These are phyloP conservation scores for Acheta domesticus DNA, from an alignment of 2,888 invertebrate species.

Conservation along the genomic window DNA sequence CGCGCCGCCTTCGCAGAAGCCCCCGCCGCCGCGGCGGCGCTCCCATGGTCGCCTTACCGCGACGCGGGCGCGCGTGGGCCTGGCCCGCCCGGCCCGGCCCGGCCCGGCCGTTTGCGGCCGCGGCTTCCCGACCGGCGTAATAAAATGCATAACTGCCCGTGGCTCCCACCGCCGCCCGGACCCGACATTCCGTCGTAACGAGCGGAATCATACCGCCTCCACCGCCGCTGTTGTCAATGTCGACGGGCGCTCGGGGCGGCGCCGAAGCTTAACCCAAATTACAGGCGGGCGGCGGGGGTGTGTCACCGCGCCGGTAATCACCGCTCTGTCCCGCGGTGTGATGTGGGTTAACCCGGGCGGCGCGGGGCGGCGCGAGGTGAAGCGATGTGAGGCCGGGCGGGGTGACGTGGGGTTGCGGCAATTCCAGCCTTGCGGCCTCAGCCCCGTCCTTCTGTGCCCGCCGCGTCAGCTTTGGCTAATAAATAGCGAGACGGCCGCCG, in stretches of 20 bases:
- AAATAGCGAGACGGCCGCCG: background rate
- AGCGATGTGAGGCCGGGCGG: background rate
- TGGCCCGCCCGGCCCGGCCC: background rate
- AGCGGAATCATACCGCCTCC: background rate
- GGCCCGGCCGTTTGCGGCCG: background rate
- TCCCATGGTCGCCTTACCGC: too few species aligned
- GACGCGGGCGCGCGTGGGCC: background rate
- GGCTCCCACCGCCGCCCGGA: background rate
- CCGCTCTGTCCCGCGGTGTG: slow-evolving; percentile 8
- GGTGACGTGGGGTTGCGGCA: background rate
- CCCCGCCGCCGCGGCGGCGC: background rate
- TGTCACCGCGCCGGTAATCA: background rate
- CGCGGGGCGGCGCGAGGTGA: background rate
- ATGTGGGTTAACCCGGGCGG: background rate
- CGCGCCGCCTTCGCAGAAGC: background rate
- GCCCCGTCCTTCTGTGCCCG: background rate
- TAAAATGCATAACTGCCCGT: slow-evolving; percentile 1
- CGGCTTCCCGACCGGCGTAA: background rate
- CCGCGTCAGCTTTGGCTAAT: background rate
- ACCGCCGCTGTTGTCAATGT: background rate
- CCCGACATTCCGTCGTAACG: background rate
- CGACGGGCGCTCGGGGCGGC: slow-evolving; percentile 5
- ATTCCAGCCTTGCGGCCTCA: background rate
- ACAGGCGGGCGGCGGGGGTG: background rate
- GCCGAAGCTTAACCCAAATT: background rate